These are phyloP conservation scores for Drosophila miranda DNA, from an alignment of 1,140 invertebrate genomes.

Conservation along the genomic window DNA sequence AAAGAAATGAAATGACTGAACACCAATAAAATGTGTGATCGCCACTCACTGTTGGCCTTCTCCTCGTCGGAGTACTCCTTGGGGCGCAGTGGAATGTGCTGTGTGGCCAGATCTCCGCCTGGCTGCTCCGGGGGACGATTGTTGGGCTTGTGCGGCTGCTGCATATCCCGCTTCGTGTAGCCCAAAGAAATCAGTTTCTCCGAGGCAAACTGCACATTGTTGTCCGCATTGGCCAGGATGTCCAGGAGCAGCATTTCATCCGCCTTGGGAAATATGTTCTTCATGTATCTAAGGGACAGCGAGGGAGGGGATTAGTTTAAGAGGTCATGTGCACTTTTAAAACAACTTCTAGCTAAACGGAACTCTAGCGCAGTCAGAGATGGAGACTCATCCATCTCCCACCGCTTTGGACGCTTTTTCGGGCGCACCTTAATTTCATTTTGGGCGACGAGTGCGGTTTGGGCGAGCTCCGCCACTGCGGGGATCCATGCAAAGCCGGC, in stretches of 20 bases:
- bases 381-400: not conserved
- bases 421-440: slow-evolving; percentile 92
- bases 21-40: not conserved
- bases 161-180: slow-evolving; percentile 89
- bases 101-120: slow-evolving; percentile 22
- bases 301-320: slow-evolving; percentile 29
- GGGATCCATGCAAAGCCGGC: slow-evolving; percentile 83
- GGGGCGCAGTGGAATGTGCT: slow-evolving; percentile 84
- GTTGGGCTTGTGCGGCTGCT: slow-evolving; percentile 75
- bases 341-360: not conserved
- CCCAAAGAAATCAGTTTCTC: slow-evolving; percentile 90
- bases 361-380: not conserved
- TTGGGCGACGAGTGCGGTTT: slow-evolving; percentile 92
- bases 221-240: slow-evolving; percentile 91
- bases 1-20: not conserved
- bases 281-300: slow-evolving; percentile 88
- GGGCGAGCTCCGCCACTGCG: slow-evolving; percentile 83
- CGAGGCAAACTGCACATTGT: slow-evolving; percentile 93
- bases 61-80: slow-evolving; percentile 88
- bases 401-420: not conserved
- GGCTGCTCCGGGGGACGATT: slow-evolving; percentile 62
- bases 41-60: slow-evolving; percentile 87
- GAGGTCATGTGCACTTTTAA: not conserved
- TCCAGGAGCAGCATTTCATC: slow-evolving; percentile 94
- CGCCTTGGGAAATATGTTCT: slow-evolving; percentile 94